Percentiles rank a stretch among this genome's conserved stretches.
These are phyloP conservation scores for Drosophila mimetica DNA, from an alignment of 2,888 invertebrate genomes.

Conservation along the genomic window DNA sequence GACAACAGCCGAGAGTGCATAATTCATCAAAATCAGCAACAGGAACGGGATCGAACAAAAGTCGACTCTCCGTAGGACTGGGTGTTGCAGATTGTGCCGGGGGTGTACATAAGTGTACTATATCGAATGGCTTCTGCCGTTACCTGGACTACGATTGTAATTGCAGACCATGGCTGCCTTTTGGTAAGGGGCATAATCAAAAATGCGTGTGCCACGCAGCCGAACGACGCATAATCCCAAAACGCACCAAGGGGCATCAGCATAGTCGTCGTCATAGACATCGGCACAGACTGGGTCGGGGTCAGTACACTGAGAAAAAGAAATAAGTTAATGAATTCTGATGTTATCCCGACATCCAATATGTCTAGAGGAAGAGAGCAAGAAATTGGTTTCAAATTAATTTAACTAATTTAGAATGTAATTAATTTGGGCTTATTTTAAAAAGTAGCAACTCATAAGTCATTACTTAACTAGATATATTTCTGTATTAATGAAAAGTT, in stretches of 20 bases:
- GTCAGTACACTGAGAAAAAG: slow-evolving; percentile 4
- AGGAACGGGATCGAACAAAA: slow-evolving; percentile 67
- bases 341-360: too few species aligned
- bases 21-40: slow-evolving; percentile 75
- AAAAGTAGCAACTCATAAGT: too few species aligned
- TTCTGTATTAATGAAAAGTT: too few species aligned
- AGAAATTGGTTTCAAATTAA: too few species aligned
- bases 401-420: too few species aligned
- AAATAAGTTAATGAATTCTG: not conserved
- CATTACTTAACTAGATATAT: too few species aligned
- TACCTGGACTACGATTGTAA: slow-evolving; percentile 55
- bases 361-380: too few species aligned
- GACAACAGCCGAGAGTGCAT: slow-evolving; percentile 55
- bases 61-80: slow-evolving; percentile 49
- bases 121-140: slow-evolving; percentile 32
- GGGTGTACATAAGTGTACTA: slow-evolving; percentile 7
- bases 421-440: too few species aligned
- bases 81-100: slow-evolving; percentile 20
- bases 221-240: slow-evolving; percentile 54
- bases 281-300: not conserved
- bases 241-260: slow-evolving; percentile 48
- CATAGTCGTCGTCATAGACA: slow-evolving; percentile 27
- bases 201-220: slow-evolving; percentile 65
- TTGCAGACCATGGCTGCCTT: slow-evolving; percentile 50
- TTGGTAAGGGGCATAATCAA: slow-evolving; percentile 55